Evolutionary conservation across 1,140 invertebrate genomes (phyloP), one percentile per base, ranked within the genome.

Genomic region (Ostrea denselamellosa): DNA sequence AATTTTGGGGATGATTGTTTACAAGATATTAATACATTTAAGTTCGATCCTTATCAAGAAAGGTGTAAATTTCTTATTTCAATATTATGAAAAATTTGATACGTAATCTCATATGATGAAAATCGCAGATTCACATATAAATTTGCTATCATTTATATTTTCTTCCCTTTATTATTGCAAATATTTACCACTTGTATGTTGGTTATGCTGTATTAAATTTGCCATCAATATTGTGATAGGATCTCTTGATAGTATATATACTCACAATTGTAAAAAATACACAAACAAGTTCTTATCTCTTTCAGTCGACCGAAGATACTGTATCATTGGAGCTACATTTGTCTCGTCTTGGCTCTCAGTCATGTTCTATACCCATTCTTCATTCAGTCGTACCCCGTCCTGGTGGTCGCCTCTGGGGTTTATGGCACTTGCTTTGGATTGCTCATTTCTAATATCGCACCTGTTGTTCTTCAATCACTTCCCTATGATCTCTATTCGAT

Each of bases 261-360:
- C 1, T 44, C 34, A 44, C 2, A 5, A 44, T 44, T 44, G 1
- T 5, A 44, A 5, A 44, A 44, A 5, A 14, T 5, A 58, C 5
- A 3, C 0, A 19, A 62, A 62, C 17, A 19, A 62, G 17, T 19
- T 19, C 17, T 56, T 8, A 5, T 17, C 19, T 8, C 19, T 62
- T 77, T 77, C 22, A 77, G 68, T 34, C 68, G 68, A 9, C 25
- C 68, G 0, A 77, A 77, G 25, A 77, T 77, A 28, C 7, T 83
- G 14, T 83, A 83, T 19, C 82, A 83, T 17, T 83, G 82, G 82
- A n/a, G 17, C 17, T 83, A 83, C 51, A 83, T 83, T 19, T 83
- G 19, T 44, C 4, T 52, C 14, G 19, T 8, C 14, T 8, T 19
- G 7, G 51, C 82, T 22, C 17, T 54, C 22, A 25, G 44, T n/a